Evolutionary conservation across 2,888 invertebrate species (phyloP), one percentile per base, ranked within the genome.

Genomic region (Mylabris sibirica): DNA sequence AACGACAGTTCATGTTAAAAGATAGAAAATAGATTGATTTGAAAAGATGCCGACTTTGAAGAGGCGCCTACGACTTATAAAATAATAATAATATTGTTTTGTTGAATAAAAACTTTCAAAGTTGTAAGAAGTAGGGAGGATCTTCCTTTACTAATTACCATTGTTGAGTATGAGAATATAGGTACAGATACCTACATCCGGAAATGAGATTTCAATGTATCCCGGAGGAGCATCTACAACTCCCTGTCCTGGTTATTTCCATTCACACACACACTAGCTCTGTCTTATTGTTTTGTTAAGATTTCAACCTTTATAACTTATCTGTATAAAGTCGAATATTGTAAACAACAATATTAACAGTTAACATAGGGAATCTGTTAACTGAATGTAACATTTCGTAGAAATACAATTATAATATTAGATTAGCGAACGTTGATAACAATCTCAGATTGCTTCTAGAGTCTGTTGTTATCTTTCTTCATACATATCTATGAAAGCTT

Each of bases 391-490:
- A 82, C 85, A 84, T 85, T 84, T 84, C 84, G 78, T 77, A 81
- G 83, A 84, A 49, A 85, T 85, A 84, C 85, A 85, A 85, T 85
- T 85, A 85, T 84, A 85, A 85, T 85, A 85, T 85, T 85, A 85
- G 84, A 85, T 85, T 85, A 85, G 84, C 80, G 80, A 76, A 70
- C 70, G 75, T 72, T 78, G 82, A 81, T 82, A 83, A 81, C 49
- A 80, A 83, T 82, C 81, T 77, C 63, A 73, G 71, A 75, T 73
- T 76, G 76, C 77, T 77, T 76, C 79, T 74, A 74, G n/a, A n/a
- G 72, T 76, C 74, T 70, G 76, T 75, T 75, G 75, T 75, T 72
- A 72, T 75, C 73, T 75, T 14, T 34, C n/a, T 67, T 59, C 66
- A 65, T 72, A 41, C 26, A 26, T 60, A 41, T 60, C 20, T 24